These are phyloP conservation scores for Pteronura brasiliensis DNA, from an alignment of 2,113 vertebrate genomes.

Conservation along the genomic window DNA sequence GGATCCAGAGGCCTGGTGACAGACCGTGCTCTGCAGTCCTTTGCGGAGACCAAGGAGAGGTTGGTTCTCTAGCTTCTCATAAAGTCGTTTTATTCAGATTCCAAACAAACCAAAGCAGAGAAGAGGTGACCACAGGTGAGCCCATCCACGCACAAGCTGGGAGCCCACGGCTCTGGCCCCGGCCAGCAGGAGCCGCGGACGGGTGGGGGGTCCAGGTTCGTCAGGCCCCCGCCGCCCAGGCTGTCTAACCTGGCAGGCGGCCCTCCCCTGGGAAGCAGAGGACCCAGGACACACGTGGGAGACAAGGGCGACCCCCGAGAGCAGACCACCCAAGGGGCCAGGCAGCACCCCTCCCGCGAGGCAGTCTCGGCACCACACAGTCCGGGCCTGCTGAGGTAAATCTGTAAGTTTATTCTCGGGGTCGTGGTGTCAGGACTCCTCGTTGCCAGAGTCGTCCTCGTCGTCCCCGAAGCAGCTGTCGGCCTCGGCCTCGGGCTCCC, in stretches of 20 bases:
- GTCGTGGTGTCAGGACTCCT: conserved; percentile 90
- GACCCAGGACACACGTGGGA: background rate
- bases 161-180: background rate
- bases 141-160: background rate
- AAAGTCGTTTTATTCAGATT: conserved; percentile 84
- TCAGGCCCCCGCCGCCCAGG: background rate
- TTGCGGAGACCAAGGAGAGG: background rate
- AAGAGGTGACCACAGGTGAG: conserved; percentile 47
- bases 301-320: background rate
- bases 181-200: background rate
- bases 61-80: conserved; percentile 22
- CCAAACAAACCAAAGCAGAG: conserved; percentile 71
- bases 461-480: conserved; percentile 92
- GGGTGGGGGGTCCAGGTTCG: fast-evolving
- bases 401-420: conserved; percentile 66
- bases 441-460: conserved; percentile 91
- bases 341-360: conserved; percentile 67
- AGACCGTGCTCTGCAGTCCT: background rate
- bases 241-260: background rate
- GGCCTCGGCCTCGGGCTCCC: conserved; percentile 89
- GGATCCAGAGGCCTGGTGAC: background rate
- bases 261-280: background rate
- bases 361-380: conserved; percentile 78
- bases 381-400: conserved; percentile 81
- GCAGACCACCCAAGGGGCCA: background rate